Evolutionary conservation across 2,888 invertebrate species (phyloP).

Genomic region (Drosophila maculinotata): DNA sequence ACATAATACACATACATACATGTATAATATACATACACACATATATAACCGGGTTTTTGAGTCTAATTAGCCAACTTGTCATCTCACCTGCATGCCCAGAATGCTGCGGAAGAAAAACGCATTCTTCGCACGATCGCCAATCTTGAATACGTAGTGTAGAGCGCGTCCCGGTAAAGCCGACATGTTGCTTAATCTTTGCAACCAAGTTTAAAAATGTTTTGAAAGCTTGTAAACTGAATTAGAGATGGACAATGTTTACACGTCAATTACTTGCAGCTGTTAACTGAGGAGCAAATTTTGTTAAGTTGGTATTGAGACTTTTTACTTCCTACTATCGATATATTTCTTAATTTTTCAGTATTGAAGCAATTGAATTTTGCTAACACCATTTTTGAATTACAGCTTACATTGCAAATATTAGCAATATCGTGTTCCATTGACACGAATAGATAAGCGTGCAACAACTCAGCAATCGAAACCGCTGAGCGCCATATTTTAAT

Average conservation of each 20-base stretch:
- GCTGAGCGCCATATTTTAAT: too few species aligned
- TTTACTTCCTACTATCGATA: background rate
- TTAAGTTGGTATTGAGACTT: background rate
- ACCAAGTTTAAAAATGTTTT: background rate
- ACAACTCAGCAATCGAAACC: too few species aligned
- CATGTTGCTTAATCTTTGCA: slow-evolving; percentile 43
- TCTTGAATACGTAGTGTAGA: slow-evolving; percentile 98
- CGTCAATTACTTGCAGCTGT: background rate
- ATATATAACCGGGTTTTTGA: slow-evolving; percentile 12
- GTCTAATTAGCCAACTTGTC: background rate
- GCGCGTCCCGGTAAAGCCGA: slow-evolving; percentile 89
- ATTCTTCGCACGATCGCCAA: slow-evolving; percentile 94
- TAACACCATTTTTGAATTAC: too few species aligned
- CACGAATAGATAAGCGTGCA: too few species aligned
- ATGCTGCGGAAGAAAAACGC: slow-evolving; percentile 95
- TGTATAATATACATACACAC: background rate
- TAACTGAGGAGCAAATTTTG: slow-evolving; percentile 18
- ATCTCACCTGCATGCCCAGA: slow-evolving; percentile 96
- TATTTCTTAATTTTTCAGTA: background rate
- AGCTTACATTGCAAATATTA: too few species aligned
- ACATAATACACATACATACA: slow-evolving; percentile 1
- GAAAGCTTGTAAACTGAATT: slow-evolving; percentile 13
- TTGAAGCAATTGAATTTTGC: too few species aligned
- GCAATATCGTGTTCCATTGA: too few species aligned
- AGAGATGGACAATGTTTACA: background rate